Evolutionary conservation across 2,888 invertebrate species (phyloP).

Genomic region (Fragum fragum): DNA sequence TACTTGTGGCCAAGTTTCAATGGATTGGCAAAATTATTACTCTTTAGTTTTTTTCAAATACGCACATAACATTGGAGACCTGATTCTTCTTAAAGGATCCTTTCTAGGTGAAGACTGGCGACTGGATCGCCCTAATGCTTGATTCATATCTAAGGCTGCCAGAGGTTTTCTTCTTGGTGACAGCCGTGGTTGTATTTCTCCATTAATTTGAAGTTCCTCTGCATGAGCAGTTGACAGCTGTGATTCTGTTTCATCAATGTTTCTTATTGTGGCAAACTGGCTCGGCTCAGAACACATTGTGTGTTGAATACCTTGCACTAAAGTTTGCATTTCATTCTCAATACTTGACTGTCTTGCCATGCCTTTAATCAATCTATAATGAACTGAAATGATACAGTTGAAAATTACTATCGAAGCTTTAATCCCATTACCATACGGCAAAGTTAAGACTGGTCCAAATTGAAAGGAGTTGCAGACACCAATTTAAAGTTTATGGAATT

Average conservation of each 20-base stretch:
- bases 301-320: too few species aligned
- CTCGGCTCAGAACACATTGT: background rate
- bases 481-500: too few species aligned
- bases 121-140: background rate
- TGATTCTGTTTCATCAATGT: background rate
- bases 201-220: background rate
- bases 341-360: conserved; percentile 1
- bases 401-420: background rate
- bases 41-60: conserved; percentile 21
- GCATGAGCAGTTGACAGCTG: background rate
- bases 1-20: background rate
- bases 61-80: conserved; percentile 24
- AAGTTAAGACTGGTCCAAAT: too few species aligned
- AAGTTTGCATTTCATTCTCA: background rate
- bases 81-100: conserved; percentile 26
- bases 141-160: background rate
- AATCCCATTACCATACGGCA: background rate
- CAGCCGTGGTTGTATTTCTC: background rate
- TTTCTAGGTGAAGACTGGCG: background rate
- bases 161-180: conserved; percentile 8
- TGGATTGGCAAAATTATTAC: background rate
- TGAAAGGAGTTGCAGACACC: too few species aligned
- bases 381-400: background rate
- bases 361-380: background rate
- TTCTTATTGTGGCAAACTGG: background rate